A percentile compares a stretch with the other conserved stretches of the same genome.
Evolutionary conservation across 2,888 invertebrate species (phyloP).

Genomic region (Tenthredo mesomela): DNA sequence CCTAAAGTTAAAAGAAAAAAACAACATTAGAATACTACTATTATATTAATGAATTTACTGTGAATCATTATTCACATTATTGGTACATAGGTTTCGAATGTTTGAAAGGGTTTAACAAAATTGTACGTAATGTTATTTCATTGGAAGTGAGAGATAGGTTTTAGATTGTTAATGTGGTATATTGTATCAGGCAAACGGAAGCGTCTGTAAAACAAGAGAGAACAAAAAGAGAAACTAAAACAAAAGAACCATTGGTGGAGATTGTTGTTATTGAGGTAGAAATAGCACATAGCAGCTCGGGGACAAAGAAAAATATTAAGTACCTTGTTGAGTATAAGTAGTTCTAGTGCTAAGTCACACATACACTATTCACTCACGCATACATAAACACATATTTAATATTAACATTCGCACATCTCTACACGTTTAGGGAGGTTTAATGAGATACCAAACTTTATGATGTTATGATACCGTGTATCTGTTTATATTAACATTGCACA

Average conservation of each 20-base stretch:
- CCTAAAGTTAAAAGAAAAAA: constrained; percentile 16
- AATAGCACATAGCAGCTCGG: constrained; percentile 72
- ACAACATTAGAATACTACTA: constrained; percentile 42
- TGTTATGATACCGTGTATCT: constrained; percentile 35
- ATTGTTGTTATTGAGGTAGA: constrained; percentile 72
- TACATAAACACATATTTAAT: constrained; percentile 30
- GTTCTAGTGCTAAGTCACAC: constrained; percentile 69
- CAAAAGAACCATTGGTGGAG: constrained; percentile 59
- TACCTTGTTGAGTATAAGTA: constrained; percentile 77
- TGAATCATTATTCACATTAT: constrained; percentile 53
- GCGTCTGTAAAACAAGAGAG: constrained; percentile 62
- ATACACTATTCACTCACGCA: constrained; percentile 20
- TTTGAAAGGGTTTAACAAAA: constrained; percentile 69
- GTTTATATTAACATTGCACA: constrained; percentile 35
- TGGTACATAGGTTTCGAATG: constrained; percentile 51
- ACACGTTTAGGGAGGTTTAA: constrained; percentile 42
- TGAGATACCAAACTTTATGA: constrained; percentile 36
- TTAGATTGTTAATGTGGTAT: constrained; percentile 73
- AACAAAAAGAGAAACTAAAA: constrained; percentile 56
- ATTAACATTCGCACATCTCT: constrained; percentile 49
- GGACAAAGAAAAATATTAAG: constrained; percentile 71
- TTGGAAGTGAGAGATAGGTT: constrained; percentile 70
- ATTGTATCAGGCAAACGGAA: constrained; percentile 73
- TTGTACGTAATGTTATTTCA: constrained; percentile 74
- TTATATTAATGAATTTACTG: constrained; percentile 56